Conservation (phyloP, 2,113 vertebrate genomes). For the Ophthalmolycus amberensis region DNA sequence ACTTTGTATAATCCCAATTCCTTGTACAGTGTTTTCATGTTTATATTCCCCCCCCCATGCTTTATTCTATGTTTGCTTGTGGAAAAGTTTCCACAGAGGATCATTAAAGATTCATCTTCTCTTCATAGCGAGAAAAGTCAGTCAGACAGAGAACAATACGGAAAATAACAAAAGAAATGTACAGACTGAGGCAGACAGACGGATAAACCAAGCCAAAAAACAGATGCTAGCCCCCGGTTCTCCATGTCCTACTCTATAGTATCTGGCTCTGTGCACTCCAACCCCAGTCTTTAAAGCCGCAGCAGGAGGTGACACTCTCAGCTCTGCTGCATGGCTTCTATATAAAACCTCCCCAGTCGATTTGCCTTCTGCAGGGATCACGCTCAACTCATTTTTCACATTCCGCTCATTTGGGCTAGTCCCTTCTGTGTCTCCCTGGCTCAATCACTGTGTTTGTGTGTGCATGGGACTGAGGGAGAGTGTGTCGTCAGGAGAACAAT, state of each 20-base stretch:
- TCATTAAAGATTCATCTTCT: slow-evolving; percentile 75
- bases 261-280: slow-evolving; percentile 62
- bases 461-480: slow-evolving; percentile 18
- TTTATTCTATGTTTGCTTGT: slow-evolving; percentile 43
- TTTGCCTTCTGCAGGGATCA: slow-evolving; percentile 76
- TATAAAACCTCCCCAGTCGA: slow-evolving; percentile 64
- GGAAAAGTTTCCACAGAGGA: slow-evolving; percentile 59
- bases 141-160: slow-evolving; percentile 61
- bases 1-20: slow-evolving; percentile 37
- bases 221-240: slow-evolving; percentile 56
- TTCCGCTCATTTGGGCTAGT: slow-evolving; percentile 66
- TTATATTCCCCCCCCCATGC: slow-evolving; percentile 16
- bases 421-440: slow-evolving; percentile 57
- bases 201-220: slow-evolving; percentile 50
- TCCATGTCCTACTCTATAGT: slow-evolving; percentile 9
- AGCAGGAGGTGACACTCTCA: slow-evolving; percentile 62
- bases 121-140: slow-evolving; percentile 54
- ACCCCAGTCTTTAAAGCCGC: slow-evolving; percentile 64
- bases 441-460: slow-evolving; percentile 32
- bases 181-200: slow-evolving; percentile 38
- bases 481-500: slow-evolving; percentile 53
- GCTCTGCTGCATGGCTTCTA: slow-evolving; percentile 49
- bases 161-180: slow-evolving; percentile 38
- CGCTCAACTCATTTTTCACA: slow-evolving; percentile 63
- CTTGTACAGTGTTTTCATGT: slow-evolving; percentile 40